phyloP scores from a whole-genome alignment of 2,888 invertebrate genomes.

The Dicranocentrus wangi region DNA sequence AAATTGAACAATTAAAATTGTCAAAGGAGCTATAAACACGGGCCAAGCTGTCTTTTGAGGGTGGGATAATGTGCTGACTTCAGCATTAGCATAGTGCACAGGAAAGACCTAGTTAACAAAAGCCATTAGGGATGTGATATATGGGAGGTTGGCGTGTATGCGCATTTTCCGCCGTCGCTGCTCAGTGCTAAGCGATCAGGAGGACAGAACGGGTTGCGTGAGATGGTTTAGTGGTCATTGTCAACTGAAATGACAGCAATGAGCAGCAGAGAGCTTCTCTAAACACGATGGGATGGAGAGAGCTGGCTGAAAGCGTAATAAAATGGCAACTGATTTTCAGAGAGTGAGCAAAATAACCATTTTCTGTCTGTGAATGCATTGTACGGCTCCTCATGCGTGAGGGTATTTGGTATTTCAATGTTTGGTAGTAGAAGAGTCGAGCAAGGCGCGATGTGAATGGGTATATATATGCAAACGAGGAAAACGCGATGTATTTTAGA shows the following conservation, averaged over 20 bases:
- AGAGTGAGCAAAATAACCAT: conserved; percentile 26
- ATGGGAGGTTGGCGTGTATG: conserved; percentile 12
- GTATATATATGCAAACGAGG: too few relatives aligned
- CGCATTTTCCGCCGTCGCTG: not conserved
- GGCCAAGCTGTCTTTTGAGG: not conserved
- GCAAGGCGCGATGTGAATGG: too few relatives aligned
- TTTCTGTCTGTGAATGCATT: not conserved
- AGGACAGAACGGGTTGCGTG: conserved; percentile 32
- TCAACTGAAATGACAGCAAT: conserved; percentile 40
- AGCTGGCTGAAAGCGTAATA: conserved; percentile 18
- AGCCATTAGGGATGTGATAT: conserved; percentile 30
- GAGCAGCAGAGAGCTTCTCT: conserved; percentile 8
- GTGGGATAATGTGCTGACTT: conserved; percentile 18
- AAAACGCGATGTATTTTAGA: too few relatives aligned
- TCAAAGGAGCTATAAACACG: conserved; percentile 10
- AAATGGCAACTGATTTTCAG: conserved; percentile 28
- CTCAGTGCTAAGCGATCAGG: not conserved
- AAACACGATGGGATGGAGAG: not conserved
- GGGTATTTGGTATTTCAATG: not conserved
- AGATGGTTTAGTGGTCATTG: conserved; percentile 51
- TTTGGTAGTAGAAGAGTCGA: not conserved
- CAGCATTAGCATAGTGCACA: conserved; percentile 20
- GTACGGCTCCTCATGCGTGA: conserved; percentile 6
- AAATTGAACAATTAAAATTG: conserved; percentile 33
- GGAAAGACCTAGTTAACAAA: conserved; percentile 50